Base-by-base conservation (phyloP, 2,888 invertebrate genomes). In the Caenorhabditis sp. region DNA sequence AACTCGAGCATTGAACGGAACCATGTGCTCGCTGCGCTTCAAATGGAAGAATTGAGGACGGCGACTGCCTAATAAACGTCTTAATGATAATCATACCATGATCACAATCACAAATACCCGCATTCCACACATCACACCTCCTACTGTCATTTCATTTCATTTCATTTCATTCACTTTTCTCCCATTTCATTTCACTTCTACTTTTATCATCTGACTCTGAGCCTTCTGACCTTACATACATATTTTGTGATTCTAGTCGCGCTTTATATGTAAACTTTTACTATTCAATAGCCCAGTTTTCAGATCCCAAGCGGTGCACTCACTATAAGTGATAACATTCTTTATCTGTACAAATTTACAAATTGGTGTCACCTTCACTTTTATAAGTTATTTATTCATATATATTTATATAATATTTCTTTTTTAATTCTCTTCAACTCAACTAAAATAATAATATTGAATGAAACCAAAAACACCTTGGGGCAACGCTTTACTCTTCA, bases 341-440 rank as follows among this genome's bases (percentile, higher is more conserved):
- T 53, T 18, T 70, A 58, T 72, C 50, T 72, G 72, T n/a, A n/a
- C n/a, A n/a, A n/a, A n/a, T n/a, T n/a, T 72, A 72, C 72, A 72
- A 72, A 72, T 37, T 28, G 64, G 58, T 58, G 13, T 56, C 40
- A 40, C 15, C 15, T 40, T 15, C 40, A n/a, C n/a, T n/a, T n/a
- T n/a, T n/a, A n/a, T n/a, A n/a, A n/a, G n/a, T n/a, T n/a, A n/a
- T n/a, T n/a, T n/a, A n/a, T n/a, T n/a, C n/a, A n/a, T 18, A 13
- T 2, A 40, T 40, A 2, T 40, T 13, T 13, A 13, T 40, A 47
- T 9, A n/a, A 47, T 2, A 18, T 47, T 18, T 2, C 2, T 28
- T 40, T 13, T 13, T 32, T 32, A 32, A 4, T 32, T 32, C 13
- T 40, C 13, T 40, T 40, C 40, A 40, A 8, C 40, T 40, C 40